Base-by-base conservation (phyloP, 2,797 vertebrate species). In the Ctenopoma multispine region DNA sequence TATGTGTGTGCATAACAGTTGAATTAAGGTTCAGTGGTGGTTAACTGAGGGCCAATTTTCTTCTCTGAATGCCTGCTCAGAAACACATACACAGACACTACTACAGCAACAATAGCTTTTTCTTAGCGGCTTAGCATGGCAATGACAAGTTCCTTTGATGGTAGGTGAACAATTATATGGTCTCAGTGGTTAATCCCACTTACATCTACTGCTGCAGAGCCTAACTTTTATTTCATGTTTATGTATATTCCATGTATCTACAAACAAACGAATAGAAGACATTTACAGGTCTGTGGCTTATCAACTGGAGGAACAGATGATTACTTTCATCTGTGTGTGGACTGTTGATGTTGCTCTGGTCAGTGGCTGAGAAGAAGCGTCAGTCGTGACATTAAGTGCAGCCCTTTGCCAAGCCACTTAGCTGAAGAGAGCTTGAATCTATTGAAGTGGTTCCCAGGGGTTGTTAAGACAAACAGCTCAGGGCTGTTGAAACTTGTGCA, bases 391-490 rank as follows among this genome's bases (percentile, higher is more conserved):
- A 84, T 83, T 81, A 83, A 76, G 84, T 78, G 60, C 69, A 72
- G 81, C 77, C 61, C 59, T 81, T 40, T 4, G 15, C 64, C 84
- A 86, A 63, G 82, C 76, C 60, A 81, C 75, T 88, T 86, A 82
- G 55, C 79, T 74, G 66, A 87, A 75, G 83, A 86, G 83, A 84
- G 59, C 72, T 87, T 71, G 67, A 83, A 79, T 80, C 65, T 51
- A 69, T 80, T 21, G 29, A 60, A 75, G 75, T 64, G 72, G 63
- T 59, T 85, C 74, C 81, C 80, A 66, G 68, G 69, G 82, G 72
- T 63, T 60, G 78, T 77, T 87, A 78, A 76, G 78, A 86, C 86
- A 87, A 91, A 89, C 79, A 80, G 59, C 82, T 80, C 15, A 20
- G 57, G 65, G 81, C 75, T 83, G 72, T 81, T 85, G 81, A 82